Evolutionary conservation across 2,113 vertebrate species (phyloP), one percentile per base, ranked within the genome.

Genomic region (Numenius arquata): DNA sequence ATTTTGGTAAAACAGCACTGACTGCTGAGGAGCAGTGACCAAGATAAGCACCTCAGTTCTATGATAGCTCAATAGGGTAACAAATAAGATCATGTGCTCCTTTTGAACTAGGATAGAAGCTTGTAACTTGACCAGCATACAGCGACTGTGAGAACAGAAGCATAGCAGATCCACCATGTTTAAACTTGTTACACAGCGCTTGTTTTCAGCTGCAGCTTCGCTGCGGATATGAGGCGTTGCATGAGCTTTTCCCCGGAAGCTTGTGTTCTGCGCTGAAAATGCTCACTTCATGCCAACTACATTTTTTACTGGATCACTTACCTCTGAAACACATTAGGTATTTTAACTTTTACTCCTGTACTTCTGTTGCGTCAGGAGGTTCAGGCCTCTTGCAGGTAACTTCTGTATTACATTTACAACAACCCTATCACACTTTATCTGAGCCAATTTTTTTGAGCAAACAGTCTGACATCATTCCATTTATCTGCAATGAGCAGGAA

Each of bases 121-220:
- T 8, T 68, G 62, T 88, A 41, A 76, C 43, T 74, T 45, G 63
- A 34, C 50, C 8, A 4, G 48, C 1, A 0, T 58, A 8, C 3
- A 3, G 22, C 0, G 0, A 1, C 53, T 38, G 21, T 45, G 66
- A 76, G 48, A 76, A 9, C 48, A 56, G 84, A 48, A 38, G 43
- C 74, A 3, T 3, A 52, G 78, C 71, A 83, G 58, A 72, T 32
- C 27, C 45, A 9, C 36, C 6, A 1, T 45, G 38, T 30, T 59
- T 48, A 16, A 45, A 19, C 66, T 58, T 30, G 53, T 74, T 68
- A 4, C 0, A 0, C 45, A 48, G 73, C 7, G 34, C 50, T 2
- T 81, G 38, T 72, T 86, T 81, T 38, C 30, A 67, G 38, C 5
- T 38, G 30, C 34, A 41, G 61, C 43, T 62, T 80, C 36, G 27